Percentiles rank a stretch among this genome's conserved stretches.
These are phyloP conservation scores for Vireo griseus DNA, from an alignment of 2,797 vertebrate genomes.

Conservation along the genomic window DNA sequence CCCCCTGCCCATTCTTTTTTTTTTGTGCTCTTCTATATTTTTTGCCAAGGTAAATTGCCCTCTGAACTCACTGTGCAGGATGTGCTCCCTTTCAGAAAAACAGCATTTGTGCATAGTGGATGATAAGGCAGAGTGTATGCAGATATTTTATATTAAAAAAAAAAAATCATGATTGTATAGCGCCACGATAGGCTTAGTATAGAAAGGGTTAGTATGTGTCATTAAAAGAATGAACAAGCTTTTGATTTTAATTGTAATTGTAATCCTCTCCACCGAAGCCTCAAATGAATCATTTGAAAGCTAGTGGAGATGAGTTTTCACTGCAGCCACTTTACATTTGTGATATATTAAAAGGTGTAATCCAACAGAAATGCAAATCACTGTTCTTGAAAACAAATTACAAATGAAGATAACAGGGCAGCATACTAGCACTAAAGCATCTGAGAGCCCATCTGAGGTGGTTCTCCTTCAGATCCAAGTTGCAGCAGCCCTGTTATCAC, in stretches of 20 bases:
- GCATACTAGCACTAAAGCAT: slow-evolving; percentile 78
- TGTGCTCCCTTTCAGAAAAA: not conserved
- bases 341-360: slow-evolving; percentile 89
- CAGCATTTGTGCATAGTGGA: not conserved
- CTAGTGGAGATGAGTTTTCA: slow-evolving; percentile 77
- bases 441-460: slow-evolving; percentile 64
- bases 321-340: slow-evolving; percentile 78
- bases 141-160: slow-evolving; percentile 16
- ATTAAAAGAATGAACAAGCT: slow-evolving; percentile 80
- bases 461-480: slow-evolving; percentile 80
- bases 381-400: slow-evolving; percentile 92
- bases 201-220: slow-evolving; percentile 77
- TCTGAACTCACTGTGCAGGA: not conserved
- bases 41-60: slow-evolving; percentile 1
- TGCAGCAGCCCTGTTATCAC: slow-evolving; percentile 81
- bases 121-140: not conserved
- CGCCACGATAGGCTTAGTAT: slow-evolving; percentile 50
- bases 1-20: not conserved
- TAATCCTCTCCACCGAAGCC: slow-evolving; percentile 86
- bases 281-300: slow-evolving; percentile 86
- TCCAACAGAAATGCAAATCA: slow-evolving; percentile 96
- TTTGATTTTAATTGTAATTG: slow-evolving; percentile 92
- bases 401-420: slow-evolving; percentile 83
- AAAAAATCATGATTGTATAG: not conserved
- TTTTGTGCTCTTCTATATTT: not conserved